Conservation (phyloP, 2,113 vertebrate genomes). For the Tychaedon coryphoeus region DNA sequence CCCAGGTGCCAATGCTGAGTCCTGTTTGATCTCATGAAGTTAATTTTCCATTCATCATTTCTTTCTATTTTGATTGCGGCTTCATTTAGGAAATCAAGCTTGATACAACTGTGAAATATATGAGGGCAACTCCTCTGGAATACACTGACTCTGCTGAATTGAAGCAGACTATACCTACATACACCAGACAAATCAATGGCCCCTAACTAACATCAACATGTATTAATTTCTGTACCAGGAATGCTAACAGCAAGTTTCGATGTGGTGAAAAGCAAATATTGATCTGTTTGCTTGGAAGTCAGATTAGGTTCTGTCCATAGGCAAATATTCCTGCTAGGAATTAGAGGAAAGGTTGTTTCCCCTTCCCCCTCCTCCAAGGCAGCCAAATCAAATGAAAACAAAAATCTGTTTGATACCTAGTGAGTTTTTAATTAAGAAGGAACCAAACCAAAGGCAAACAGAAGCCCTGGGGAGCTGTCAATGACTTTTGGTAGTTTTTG, state of each 20-base stretch:
- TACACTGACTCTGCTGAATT: background rate
- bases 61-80: background rate
- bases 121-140: background rate
- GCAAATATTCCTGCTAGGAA: constrained; percentile 12
- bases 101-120: background rate
- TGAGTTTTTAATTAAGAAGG: background rate
- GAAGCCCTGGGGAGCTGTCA: background rate
- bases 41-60: background rate
- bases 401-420: background rate
- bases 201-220: background rate
- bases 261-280: constrained; percentile 35
- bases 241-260: background rate
- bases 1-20: background rate
- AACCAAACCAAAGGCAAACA: background rate
- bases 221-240: constrained; percentile 18
- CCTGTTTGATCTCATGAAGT: background rate
- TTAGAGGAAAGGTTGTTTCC: background rate
- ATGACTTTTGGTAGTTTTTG: background rate
- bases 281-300: constrained; percentile 28
- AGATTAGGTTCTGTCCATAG: background rate
- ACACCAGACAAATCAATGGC: background rate
- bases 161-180: background rate
- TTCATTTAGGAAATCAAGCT: background rate
- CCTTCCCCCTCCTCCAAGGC: background rate
- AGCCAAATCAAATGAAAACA: background rate